Evolutionary conservation across 2,113 vertebrate genomes (phyloP), one percentile per base, ranked within the genome.

Genomic region (Gadus macrocephalus): DNA sequence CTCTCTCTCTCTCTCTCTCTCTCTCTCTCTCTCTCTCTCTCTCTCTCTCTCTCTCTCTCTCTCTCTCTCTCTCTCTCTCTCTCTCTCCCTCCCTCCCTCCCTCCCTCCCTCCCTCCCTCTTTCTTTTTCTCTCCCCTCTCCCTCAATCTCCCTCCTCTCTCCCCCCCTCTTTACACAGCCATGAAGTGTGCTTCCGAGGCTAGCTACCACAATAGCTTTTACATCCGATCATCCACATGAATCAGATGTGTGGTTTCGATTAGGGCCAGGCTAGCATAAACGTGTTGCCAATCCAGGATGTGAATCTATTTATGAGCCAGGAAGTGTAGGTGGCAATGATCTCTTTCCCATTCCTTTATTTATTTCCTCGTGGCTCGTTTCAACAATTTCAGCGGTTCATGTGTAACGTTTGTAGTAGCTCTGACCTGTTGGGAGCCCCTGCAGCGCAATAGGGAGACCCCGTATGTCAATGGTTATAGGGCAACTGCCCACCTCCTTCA

Each of bases 301-400:
- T 71, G 85, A 78, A 83, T 86, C 83, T 88, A 87, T 89, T 87
- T 84, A 80, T 84, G 85, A 88, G 86, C 80, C 74, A n/a, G 76
- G 72, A 82, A 85, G 89, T 91, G 89, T 90, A 86, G 90, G 90
- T 87, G 89, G 87, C 81, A 67, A 81, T 86, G 68, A 76, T 84
- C 83, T 78, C 85, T 31, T 15, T 62, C 68, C 62, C 27, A 31
- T 25, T 49, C 55, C 77, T 87, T 87, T 71, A 9, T 61, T 22
- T 61, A 7, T 61, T 22, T 20, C n/a, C 6, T 25, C 25, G 9
- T 25, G 22, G 31, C 31, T 31, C 83, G 84, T 90, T 89, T 88
- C 66, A 80, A 79, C 87, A 75, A 83, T 89, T 85, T 90, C 86
- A 85, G 73, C 35, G 19, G 85, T 85, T 88, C 77, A 87, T 87